Evolutionary conservation across 1,140 invertebrate species (phyloP).

Genomic region (Drosophila orosa): DNA sequence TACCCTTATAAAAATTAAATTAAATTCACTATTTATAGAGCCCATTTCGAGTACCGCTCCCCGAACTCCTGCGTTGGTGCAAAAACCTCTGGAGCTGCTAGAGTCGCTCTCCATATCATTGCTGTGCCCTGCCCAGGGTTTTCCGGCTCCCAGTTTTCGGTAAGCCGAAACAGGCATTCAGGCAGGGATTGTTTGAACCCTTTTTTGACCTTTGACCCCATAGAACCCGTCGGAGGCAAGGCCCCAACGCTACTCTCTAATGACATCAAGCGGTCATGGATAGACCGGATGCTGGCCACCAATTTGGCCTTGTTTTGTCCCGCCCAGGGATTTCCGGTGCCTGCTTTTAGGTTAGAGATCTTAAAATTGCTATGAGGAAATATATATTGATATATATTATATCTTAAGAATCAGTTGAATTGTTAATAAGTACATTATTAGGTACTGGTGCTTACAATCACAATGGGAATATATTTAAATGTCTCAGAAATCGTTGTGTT

Average conservation of each 20-base stretch:
- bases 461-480: background rate
- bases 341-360: slow-evolving; percentile 87
- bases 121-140: slow-evolving; percentile 88
- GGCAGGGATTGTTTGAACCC: background rate
- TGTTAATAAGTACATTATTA: too few relatives aligned
- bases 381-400: background rate
- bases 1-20: background rate
- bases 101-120: slow-evolving; percentile 85
- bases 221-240: slow-evolving; percentile 90
- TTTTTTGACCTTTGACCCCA: background rate
- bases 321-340: slow-evolving; percentile 88
- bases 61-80: slow-evolving; percentile 65
- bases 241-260: slow-evolving; percentile 88
- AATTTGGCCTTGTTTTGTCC: slow-evolving; percentile 85
- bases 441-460: background rate
- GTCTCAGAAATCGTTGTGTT: background rate
- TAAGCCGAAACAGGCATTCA: slow-evolving; percentile 66
- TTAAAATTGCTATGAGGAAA: background rate
- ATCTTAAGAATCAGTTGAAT: background rate
- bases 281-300: slow-evolving; percentile 84
- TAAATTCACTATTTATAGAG: slow-evolving; percentile 82
- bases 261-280: slow-evolving; percentile 86
- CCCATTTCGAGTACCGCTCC: slow-evolving; percentile 87
- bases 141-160: slow-evolving; percentile 86
- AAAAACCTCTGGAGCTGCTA: slow-evolving; percentile 66